A percentile compares a stretch with the other conserved stretches of the same genome.
phyloP scores from a whole-genome alignment of 1,140 invertebrate genomes.

The Lepidurus apus region DNA sequence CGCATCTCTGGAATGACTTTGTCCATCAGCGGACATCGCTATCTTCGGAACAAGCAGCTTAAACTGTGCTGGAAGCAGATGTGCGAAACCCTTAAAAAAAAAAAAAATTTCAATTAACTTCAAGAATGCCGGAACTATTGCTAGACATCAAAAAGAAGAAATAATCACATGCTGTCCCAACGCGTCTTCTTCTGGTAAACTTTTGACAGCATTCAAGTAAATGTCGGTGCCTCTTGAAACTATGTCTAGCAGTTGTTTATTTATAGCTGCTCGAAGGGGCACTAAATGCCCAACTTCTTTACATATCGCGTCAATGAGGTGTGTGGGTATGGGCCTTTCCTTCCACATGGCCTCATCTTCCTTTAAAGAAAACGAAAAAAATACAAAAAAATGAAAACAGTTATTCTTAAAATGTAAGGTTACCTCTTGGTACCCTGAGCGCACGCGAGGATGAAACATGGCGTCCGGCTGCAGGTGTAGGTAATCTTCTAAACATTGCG shows the following conservation, averaged over 20 bases:
- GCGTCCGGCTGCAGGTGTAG: neutral
- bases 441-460: slow-evolving; percentile 8
- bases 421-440: slow-evolving; percentile 9
- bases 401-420: neutral
- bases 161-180: neutral
- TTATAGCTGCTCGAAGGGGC: slow-evolving; percentile 16
- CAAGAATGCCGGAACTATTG: neutral
- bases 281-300: slow-evolving; percentile 26
- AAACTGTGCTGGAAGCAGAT: neutral
- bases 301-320: slow-evolving; percentile 12
- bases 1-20: neutral
- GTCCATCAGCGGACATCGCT: neutral
- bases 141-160: neutral
- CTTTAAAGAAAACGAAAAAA: neutral
- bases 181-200: slow-evolving; percentile 19
- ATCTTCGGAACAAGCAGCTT: neutral
- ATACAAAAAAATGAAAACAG: neutral
- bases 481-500: neutral
- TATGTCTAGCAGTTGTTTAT: slow-evolving; percentile 12
- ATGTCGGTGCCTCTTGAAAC: slow-evolving; percentile 24
- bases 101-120: neutral
- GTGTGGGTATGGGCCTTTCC: slow-evolving; percentile 20
- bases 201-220: slow-evolving; percentile 23
- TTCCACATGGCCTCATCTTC: slow-evolving; percentile 33
- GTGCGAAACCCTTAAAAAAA: neutral